phyloP scores from a whole-genome alignment of 2,797 vertebrate genomes.

The Ceryle rudis region DNA sequence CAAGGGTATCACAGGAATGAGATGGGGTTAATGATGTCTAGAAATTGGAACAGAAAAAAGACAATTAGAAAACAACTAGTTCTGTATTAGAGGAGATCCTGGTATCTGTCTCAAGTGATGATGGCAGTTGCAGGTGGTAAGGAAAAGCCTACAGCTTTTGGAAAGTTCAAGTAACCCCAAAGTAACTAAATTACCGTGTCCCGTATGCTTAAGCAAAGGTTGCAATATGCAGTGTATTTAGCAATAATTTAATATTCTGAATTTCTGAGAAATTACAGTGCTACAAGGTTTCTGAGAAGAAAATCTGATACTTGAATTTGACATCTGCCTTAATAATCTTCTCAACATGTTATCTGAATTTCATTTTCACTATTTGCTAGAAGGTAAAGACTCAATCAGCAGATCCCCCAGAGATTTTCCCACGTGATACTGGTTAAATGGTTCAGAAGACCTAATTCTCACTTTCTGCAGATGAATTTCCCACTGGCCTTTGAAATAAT shows the following conservation, averaged over 20 bases:
- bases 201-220: not conserved
- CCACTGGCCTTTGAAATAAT: not conserved
- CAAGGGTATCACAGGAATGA: not conserved
- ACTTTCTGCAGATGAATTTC: not conserved
- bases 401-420: not conserved
- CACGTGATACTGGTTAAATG: not conserved
- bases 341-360: constrained; percentile 1
- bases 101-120: not conserved
- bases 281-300: not conserved
- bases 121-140: not conserved
- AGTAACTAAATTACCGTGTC: not conserved
- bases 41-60: not conserved
- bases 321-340: constrained; percentile 19
- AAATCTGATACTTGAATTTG: not conserved
- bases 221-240: not conserved
- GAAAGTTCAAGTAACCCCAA: not conserved
- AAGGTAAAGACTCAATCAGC: not conserved
- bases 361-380: constrained; percentile 28
- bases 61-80: not conserved
- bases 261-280: constrained; percentile 11
- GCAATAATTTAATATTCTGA: not conserved
- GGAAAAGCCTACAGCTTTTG: not conserved
- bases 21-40: not conserved
- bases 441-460: not conserved
- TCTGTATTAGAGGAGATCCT: not conserved